Evolutionary conservation across 2,113 vertebrate genomes (phyloP), one percentile per base, ranked within the genome.

Genomic region (Cephalophus harveyi): DNA sequence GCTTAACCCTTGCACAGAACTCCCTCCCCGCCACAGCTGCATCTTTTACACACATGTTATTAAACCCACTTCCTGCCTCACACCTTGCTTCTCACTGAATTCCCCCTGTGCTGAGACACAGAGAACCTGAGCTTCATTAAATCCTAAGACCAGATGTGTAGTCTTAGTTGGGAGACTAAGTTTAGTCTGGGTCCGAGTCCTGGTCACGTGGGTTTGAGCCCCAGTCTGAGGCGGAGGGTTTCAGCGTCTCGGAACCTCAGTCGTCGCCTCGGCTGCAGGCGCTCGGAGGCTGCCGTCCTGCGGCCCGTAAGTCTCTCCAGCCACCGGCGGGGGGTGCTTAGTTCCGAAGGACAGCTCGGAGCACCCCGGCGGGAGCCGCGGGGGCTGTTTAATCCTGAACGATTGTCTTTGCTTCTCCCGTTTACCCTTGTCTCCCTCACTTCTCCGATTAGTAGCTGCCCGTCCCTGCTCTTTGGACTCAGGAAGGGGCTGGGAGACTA

Each of bases 301-400:
- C 2, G 74, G 16, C 50, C 46, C 30, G 8, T 16, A 10, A 5
- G 43, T 17, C 43, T 3, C 76, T 5, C 14, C 76, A 17, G 5
- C 74, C 76, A 1, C 27, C 1, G 0, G 14, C 0, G 4, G 25
- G 12, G n/a, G 15, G 43, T 6, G 78, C 9, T 50, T 6, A 0
- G 28, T 6, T 50, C 78, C 78, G 78, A 33, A 79, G 76, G 9
- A 11, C 78, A 79, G 16, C 28, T 12, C 16, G 1, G 30, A 19
- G 15, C 6, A 6, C 2, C 17, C 9, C 16, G 2, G 46, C 5
- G 30, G 78, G 46, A 33, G 78, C 46, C 3, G 28, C 78, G 6
- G 5, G 27, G 78, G 16, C 16, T 33, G n/a, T n/a, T n/a, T n/a
- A n/a, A n/a, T n/a, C n/a, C n/a, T n/a, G 4, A 50, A 19, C 46